These are phyloP conservation scores for Aradus depressus DNA, from an alignment of 2,888 invertebrate genomes.

Conservation along the genomic window DNA sequence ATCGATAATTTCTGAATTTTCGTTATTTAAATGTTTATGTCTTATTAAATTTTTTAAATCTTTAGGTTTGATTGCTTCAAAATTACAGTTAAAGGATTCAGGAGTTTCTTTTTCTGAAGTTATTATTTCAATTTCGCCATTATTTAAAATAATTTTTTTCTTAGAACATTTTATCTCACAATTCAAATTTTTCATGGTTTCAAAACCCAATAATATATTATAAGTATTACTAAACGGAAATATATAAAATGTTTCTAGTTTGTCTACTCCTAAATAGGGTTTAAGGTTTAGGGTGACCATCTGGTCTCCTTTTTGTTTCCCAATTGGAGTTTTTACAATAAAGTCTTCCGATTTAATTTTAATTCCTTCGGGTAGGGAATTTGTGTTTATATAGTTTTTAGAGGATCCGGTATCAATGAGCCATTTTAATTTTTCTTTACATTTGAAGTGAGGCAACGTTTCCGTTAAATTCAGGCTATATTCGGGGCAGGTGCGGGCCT, in stretches of 20 bases:
- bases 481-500: neutral
- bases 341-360: neutral
- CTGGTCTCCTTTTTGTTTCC: neutral
- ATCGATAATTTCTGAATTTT: conserved; percentile 20
- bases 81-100: neutral
- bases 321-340: neutral
- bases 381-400: neutral
- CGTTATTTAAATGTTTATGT: conserved; percentile 14
- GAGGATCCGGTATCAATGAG: neutral
- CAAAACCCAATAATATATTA: neutral
- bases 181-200: neutral
- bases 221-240: neutral
- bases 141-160: neutral
- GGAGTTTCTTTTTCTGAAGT: neutral
- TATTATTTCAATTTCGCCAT: neutral
- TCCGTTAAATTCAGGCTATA: neutral
- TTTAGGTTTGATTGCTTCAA: neutral
- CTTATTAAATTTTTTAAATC: neutral
- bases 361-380: neutral
- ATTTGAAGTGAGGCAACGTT: neutral
- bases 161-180: neutral
- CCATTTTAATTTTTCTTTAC: neutral
- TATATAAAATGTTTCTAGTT: neutral
- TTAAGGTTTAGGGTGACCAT: neutral
- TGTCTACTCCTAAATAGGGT: neutral